These are phyloP conservation scores for Corythoichthys intestinalis DNA, from an alignment of 2,113 vertebrate genomes.

Conservation along the genomic window DNA sequence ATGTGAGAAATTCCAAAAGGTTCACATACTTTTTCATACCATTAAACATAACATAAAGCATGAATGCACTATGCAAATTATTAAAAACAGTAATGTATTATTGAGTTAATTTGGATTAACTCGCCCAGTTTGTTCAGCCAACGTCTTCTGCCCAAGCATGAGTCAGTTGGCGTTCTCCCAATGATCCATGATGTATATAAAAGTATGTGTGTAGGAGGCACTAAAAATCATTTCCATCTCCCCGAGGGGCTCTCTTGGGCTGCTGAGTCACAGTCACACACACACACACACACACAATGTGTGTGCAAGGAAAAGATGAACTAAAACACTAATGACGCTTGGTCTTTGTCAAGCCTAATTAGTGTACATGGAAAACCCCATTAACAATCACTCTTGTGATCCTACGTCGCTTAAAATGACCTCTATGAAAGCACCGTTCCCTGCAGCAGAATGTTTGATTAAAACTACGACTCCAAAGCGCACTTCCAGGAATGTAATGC, in stretches of 20 bases:
- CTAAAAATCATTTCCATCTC: conserved; percentile 48
- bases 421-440: neutral
- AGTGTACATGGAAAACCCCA: neutral
- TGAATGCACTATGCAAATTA: too few species aligned
- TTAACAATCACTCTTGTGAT: neutral
- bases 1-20: too few species aligned
- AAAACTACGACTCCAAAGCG: neutral
- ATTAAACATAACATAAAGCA: too few species aligned
- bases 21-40: too few species aligned
- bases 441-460: neutral
- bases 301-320: neutral
- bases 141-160: neutral
- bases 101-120: too few species aligned
- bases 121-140: too few species aligned
- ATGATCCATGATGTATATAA: conserved; percentile 44
- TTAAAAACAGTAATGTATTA: too few species aligned
- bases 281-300: too few species aligned
- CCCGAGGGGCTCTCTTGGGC: conserved; percentile 39
- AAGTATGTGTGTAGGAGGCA: conserved; percentile 48
- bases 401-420: neutral
- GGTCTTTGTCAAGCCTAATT: conserved; percentile 2
- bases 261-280: conserved; percentile 56
- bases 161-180: conserved; percentile 47
- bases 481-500: neutral
- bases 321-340: neutral